Evolutionary conservation across 64 coral and sea anemone species (phyloP).

Genomic region (Actinia equina): DNA sequence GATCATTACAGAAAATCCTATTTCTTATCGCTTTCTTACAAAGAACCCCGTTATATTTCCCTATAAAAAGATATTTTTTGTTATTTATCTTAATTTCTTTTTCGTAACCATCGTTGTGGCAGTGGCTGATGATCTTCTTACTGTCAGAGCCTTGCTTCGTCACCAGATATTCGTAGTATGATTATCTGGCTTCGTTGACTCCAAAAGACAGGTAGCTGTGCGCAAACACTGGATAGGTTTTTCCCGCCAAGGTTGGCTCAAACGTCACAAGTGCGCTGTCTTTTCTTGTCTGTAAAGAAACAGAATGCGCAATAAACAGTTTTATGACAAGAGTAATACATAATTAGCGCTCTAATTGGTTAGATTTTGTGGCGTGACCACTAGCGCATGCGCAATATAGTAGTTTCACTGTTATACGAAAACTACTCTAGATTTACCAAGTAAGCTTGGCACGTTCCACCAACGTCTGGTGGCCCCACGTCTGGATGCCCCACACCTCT

Average conservation of each 20-base stretch:
- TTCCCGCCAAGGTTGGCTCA: neutral
- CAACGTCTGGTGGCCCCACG: too few species aligned
- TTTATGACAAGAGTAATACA: too few species aligned
- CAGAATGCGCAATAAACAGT: neutral
- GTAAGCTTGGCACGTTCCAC: too few species aligned
- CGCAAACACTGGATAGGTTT: neutral
- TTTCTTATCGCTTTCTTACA: neutral
- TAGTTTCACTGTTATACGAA: too few species aligned
- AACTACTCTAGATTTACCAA: too few species aligned
- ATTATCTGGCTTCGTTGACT: neutral
- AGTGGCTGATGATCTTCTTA: neutral
- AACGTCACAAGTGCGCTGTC: neutral
- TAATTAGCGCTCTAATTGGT: too few species aligned
- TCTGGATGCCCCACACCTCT: too few species aligned
- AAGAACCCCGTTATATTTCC: neutral
- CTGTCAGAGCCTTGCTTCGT: neutral
- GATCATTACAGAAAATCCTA: neutral
- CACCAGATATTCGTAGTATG: neutral
- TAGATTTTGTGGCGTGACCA: too few species aligned
- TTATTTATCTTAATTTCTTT: neutral
- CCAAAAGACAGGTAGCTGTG: constrained; percentile 3
- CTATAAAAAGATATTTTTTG: neutral
- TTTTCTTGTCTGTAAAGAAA: neutral
- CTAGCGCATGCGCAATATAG: too few species aligned
- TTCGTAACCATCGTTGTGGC: neutral